Percentiles rank a stretch among this genome's conserved stretches.
phyloP scores from a whole-genome alignment of 2,888 invertebrate species.

The Leptogaster cylindrica region DNA sequence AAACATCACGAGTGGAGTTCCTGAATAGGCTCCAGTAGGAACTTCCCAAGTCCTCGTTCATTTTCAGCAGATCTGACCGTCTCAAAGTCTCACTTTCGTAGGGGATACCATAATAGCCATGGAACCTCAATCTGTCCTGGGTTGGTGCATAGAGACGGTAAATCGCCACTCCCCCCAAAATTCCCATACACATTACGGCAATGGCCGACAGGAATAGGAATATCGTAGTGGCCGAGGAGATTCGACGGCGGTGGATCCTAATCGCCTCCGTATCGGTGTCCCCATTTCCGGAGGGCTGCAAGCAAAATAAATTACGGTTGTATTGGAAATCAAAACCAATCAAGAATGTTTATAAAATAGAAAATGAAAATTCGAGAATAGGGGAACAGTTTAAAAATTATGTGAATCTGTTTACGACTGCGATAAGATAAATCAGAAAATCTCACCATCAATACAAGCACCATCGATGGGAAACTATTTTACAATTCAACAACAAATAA shows the following conservation, averaged over 20 bases:
- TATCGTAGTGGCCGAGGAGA: slow-evolving; percentile 69
- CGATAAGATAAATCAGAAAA: too few species aligned
- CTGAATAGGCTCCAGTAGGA: slow-evolving; percentile 1
- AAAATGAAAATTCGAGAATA: too few species aligned
- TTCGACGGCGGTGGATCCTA: slow-evolving; percentile 62
- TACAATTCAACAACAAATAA: too few species aligned
- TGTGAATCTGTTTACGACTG: too few species aligned
- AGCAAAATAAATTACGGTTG: too few species aligned
- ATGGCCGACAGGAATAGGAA: slow-evolving; percentile 74
- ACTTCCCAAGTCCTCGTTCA: slow-evolving; percentile 11
- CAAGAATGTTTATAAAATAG: too few species aligned
- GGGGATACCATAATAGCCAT: slow-evolving; percentile 60
- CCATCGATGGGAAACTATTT: too few species aligned
- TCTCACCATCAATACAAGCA: too few species aligned
- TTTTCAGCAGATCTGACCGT: background rate
- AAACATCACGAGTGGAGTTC: background rate
- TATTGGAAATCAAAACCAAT: too few species aligned
- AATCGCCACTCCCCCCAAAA: slow-evolving; percentile 75
- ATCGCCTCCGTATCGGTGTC: slow-evolving; percentile 62
- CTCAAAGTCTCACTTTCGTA: slow-evolving; percentile 53
- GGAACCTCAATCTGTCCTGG: slow-evolving; percentile 63
- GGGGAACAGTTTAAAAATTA: too few species aligned
- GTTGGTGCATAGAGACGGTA: slow-evolving; percentile 74
- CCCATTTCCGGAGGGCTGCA: slow-evolving; percentile 59
- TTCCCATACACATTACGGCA: slow-evolving; percentile 73